phyloP scores from a whole-genome alignment of 2,797 vertebrate species.

The Onychomys torridus region DNA sequence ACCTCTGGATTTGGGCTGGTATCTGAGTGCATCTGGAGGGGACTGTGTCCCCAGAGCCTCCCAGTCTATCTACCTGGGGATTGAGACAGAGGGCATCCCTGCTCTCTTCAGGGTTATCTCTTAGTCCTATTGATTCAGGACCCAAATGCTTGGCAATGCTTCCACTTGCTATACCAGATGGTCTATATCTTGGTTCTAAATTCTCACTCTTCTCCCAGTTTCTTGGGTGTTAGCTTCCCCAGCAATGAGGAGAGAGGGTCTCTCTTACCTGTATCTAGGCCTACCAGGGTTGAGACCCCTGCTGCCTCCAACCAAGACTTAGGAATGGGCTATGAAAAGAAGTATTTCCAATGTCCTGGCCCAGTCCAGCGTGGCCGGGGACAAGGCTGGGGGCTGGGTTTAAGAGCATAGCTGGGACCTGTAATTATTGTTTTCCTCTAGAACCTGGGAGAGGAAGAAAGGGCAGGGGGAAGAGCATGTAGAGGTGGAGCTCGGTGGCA shows the following conservation, averaged over 20 bases:
- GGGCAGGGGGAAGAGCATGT: not conserved
- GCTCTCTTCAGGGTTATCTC: not conserved
- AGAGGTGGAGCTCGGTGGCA: conserved; percentile 48
- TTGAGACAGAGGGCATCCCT: not conserved
- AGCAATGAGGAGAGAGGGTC: not conserved
- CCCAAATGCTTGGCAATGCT: not conserved
- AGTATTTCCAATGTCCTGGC: not conserved
- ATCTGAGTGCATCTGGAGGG: not conserved
- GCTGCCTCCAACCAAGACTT: not conserved
- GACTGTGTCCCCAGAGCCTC: not conserved
- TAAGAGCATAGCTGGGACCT: conserved; percentile 49
- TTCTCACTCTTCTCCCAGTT: not conserved
- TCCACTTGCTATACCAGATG: not conserved
- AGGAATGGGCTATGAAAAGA: not conserved
- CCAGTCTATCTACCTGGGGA: not conserved
- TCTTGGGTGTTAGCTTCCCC: conserved; percentile 6
- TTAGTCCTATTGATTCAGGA: not conserved
- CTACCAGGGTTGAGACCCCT: not conserved
- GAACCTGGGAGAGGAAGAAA: conserved; percentile 2
- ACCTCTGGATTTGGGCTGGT: not conserved
- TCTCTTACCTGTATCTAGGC: not conserved
- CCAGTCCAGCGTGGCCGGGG: not conserved
- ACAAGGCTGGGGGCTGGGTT: conserved; percentile 49
- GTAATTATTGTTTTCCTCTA: conserved; percentile 78
- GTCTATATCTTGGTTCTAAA: not conserved